Base-by-base conservation (phyloP, 2,113 vertebrate genomes). In the Hippocampus guttulatus region DNA sequence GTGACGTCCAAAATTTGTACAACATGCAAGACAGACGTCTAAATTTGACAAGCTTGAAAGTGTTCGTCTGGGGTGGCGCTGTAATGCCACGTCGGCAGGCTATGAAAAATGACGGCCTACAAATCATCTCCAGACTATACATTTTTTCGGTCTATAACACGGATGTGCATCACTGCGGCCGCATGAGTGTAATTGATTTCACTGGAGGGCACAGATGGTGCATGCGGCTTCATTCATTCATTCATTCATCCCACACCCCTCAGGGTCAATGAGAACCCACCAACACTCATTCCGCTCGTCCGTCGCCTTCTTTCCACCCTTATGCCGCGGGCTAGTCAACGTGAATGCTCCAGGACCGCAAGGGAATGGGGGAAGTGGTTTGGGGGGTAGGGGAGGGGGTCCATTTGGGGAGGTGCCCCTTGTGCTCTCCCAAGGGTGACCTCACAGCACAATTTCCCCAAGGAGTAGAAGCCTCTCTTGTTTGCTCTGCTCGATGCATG, bases 131-230 rank as follows among this genome's bases (percentile, higher is more conserved):
- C 43, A 5, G 23, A 57, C n/a, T 15, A 5, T 3, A 47, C 45
- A 16, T 47, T 47, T 47, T 15, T 47, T 47, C 27, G 23, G 23
- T 27, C 12, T 60, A 21, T 64, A 47, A 73, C 23, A 55, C 21
- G 21, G 38, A 21, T 8, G 43, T 15, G 20, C 72, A 74, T 51
- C 65, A 64, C 23, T 67, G 64, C 68, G 67, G 68, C 64, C 67
- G 61, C 64, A 74, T 55, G 38, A 38, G 43, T 60, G 52, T 74
- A 64, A 81, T 71, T 82, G 68, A 84, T 78, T 67, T 67, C 49
- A 55, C 33, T 70, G 74, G 74, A 73, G 62, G 82, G 0, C 83
- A 78, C 87, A 91, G 86, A 76, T 89, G 84, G 85, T 76, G 11
- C 45, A 23, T 33, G 73, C 57, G 41, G 40, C 49, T 67, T 30